Evolutionary conservation across 2,797 vertebrate genomes (phyloP).

Genomic region (Tenualosa thibaudeaui): DNA sequence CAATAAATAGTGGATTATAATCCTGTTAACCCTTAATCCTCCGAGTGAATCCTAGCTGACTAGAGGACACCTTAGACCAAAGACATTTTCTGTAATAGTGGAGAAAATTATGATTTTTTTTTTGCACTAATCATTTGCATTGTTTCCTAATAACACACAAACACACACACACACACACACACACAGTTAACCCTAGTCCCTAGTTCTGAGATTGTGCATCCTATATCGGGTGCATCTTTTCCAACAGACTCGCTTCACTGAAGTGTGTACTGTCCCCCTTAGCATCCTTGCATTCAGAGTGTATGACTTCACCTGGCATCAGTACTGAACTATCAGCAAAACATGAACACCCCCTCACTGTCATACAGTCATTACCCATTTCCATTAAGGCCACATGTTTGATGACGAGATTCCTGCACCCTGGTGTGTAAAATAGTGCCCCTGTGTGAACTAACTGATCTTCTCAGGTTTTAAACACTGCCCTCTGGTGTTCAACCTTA

Average conservation of each 20-base stretch:
- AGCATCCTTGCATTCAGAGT: neutral
- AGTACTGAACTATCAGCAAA: neutral
- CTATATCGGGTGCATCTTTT: neutral
- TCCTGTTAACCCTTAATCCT: constrained; percentile 48
- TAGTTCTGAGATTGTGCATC: neutral
- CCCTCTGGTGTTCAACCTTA: too few relatives aligned
- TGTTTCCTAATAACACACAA: neutral
- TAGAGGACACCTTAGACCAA: neutral
- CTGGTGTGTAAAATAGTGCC: neutral
- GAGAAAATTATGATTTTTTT: neutral
- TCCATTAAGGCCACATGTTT: neutral
- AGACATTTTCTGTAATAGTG: neutral
- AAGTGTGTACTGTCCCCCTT: neutral
- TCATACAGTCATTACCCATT: neutral
- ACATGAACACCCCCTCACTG: neutral
- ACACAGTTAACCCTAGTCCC: neutral
- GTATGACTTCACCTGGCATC: neutral
- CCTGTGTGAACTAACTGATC: neutral
- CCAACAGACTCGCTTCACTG: neutral
- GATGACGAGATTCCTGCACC: neutral
- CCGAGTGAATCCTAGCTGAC: neutral
- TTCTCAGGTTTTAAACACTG: too few relatives aligned
- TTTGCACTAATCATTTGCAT: neutral
- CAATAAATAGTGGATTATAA: too few relatives aligned
- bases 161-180: neutral